Evolutionary conservation across 2,113 vertebrate genomes (phyloP).

Genomic region (Bombycilla garrulus): DNA sequence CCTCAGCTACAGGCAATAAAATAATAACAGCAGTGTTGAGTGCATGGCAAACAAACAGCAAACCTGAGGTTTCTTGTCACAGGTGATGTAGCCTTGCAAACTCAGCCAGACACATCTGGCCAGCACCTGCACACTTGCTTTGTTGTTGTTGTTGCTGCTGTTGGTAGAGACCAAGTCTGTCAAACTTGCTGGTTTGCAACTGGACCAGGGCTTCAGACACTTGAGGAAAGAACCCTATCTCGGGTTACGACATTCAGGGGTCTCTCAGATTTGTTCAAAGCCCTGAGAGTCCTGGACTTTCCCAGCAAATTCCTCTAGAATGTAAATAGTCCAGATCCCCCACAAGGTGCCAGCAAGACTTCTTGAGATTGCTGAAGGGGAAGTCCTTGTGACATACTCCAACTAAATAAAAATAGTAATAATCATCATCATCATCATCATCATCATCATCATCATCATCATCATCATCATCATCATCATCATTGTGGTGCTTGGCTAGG

Average conservation of each 20-base stretch:
- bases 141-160: not conserved
- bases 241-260: not conserved
- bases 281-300: constrained; percentile 70
- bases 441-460: too few species aligned
- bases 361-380: constrained; percentile 45
- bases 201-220: not conserved
- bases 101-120: not conserved
- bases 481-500: not conserved
- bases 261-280: constrained; percentile 68
- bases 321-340: constrained; percentile 67
- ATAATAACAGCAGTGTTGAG: not conserved
- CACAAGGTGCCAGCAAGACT: constrained; percentile 55
- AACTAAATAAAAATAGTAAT: not conserved
- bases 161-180: not conserved
- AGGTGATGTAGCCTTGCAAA: not conserved
- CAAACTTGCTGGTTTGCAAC: not conserved
- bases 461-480: too few species aligned
- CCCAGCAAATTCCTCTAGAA: constrained; percentile 75
- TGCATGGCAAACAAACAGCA: not conserved
- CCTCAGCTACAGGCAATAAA: not conserved
- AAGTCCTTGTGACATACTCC: constrained; percentile 33
- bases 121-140: not conserved
- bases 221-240: not conserved
- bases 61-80: not conserved
- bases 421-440: too few species aligned